Evolutionary conservation across 1,140 invertebrate genomes (phyloP).

Genomic region (Musca vetustissima): DNA sequence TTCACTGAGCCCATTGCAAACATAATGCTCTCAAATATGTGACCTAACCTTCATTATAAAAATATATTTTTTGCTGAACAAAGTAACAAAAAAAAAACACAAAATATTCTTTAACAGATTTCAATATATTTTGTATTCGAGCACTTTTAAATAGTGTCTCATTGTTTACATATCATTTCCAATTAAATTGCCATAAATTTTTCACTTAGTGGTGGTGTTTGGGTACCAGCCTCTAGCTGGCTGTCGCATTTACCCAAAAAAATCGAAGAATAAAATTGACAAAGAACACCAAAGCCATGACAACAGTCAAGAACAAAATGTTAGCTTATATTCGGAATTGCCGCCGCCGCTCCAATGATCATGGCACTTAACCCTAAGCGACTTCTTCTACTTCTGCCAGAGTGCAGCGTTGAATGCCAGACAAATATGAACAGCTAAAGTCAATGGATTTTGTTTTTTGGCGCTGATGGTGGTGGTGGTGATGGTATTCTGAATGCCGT

Average conservation of each 20-base stretch:
- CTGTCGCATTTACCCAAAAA: too few species aligned
- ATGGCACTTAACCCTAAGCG: too few species aligned
- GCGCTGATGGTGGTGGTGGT: not conserved
- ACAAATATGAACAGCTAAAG: not conserved
- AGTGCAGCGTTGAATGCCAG: not conserved
- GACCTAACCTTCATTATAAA: too few species aligned
- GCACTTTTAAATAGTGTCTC: constrained; percentile 22
- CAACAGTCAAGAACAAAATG: not conserved
- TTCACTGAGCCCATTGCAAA: too few species aligned
- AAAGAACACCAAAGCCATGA: not conserved
- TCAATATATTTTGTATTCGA: too few species aligned
- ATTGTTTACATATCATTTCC: constrained; percentile 28
- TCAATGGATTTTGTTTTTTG: not conserved
- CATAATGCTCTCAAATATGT: too few species aligned
- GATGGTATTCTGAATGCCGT: not conserved
- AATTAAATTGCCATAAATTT: constrained; percentile 30
- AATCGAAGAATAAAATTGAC: not conserved
- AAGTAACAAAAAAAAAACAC: too few species aligned
- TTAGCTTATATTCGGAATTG: too few species aligned
- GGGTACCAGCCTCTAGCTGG: not conserved
- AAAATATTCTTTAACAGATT: too few species aligned
- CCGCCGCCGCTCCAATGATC: too few species aligned
- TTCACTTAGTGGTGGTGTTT: constrained; percentile 10
- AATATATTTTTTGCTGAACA: too few species aligned
- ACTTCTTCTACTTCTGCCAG: not conserved